Conservation (phyloP, 2,797 vertebrate genomes). For the Prunella strophiata region DNA sequence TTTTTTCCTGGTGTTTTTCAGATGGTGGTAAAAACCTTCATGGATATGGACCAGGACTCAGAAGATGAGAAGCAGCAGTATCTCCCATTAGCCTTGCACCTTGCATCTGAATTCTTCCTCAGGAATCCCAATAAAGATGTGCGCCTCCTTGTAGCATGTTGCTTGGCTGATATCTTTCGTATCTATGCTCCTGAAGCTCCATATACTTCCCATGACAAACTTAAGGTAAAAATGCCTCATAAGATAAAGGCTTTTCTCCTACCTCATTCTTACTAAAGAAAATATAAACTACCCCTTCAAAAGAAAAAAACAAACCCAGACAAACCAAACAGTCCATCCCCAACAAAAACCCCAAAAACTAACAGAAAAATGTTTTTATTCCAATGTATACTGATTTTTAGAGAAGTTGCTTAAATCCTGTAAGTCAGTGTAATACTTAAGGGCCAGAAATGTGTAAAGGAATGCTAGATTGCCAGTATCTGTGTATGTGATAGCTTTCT, state of each 20-base stretch:
- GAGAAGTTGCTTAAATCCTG: background rate
- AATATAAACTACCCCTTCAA: background rate
- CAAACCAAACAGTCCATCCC: background rate
- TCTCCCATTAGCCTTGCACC: conserved; percentile 94
- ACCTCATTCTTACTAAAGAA: background rate
- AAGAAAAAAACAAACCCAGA: background rate
- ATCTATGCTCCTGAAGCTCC: conserved; percentile 99
- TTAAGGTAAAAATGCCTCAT: conserved; percentile 85
- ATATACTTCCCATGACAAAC: conserved; percentile 98
- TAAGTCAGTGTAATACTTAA: background rate
- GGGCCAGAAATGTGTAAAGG: background rate
- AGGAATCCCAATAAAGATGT: conserved; percentile 99
- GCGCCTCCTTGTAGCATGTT: conserved; percentile 96
- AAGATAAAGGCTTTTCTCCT: background rate
- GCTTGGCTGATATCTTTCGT: conserved; percentile 98
- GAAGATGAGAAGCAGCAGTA: conserved; percentile 99
- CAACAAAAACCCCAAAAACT: rapidly evolving
- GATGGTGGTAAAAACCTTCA: conserved; percentile 99
- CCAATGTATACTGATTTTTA: background rate
- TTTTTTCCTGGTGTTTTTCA: conserved; percentile 64
- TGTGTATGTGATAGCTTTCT: background rate
- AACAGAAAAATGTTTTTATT: background rate
- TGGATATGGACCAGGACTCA: conserved; percentile 99
- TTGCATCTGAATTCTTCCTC: conserved; percentile 98
- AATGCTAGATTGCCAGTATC: background rate